Base-by-base conservation (phyloP, 2,797 vertebrate species). In the Pipistrellus kuhlii region DNA sequence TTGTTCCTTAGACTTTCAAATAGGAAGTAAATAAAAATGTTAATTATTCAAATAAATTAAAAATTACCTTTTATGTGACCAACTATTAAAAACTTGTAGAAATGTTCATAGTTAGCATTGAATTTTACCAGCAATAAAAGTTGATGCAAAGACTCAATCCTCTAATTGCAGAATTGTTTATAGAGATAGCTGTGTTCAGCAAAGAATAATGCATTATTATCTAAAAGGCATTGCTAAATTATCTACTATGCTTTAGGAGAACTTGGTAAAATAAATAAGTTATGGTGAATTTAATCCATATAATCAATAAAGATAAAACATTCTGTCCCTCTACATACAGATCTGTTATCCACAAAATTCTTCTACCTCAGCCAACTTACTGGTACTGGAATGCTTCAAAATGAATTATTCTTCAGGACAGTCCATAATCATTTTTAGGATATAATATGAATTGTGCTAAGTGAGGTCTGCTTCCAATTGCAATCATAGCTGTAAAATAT, bases 71-170 rank as follows among this genome's bases (percentile, higher is more conserved):
- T 55, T 81, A 68, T 68, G 9, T 76, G 30, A 80, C 38, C 57
- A 64, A 41, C 32, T 85, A 66, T 51, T 90, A 71, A 80, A 72
- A 90, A 68, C 93, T 46, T 94, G 89, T 85, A 76, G 10, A 51
- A 18, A n/a, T 90, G 71, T 75, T 76, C 59, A 69, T 27, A 77
- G 38, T 90, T 76, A 38, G 38, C 41, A n/a, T 78, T 95, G 35
- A 91, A 71, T 94, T 95, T 87, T 89, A 59, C 46, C 51, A 93
- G 51, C 57, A 93, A 41, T 93, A n/a, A 86, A 90, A 88, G 25
- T 90, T 85, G 76, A 53, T 41, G 38, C 27, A 75, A n/a, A 85
- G n/a, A 46, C 85, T 88, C 53, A 75, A 1, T 88, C 57, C 9
- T 21, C 18, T 69, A 71, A 27, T 59, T 41, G 14, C 25, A 46